Base-by-base conservation (phyloP, 2,888 invertebrate species). In the Megaustenia siamemsis region DNA sequence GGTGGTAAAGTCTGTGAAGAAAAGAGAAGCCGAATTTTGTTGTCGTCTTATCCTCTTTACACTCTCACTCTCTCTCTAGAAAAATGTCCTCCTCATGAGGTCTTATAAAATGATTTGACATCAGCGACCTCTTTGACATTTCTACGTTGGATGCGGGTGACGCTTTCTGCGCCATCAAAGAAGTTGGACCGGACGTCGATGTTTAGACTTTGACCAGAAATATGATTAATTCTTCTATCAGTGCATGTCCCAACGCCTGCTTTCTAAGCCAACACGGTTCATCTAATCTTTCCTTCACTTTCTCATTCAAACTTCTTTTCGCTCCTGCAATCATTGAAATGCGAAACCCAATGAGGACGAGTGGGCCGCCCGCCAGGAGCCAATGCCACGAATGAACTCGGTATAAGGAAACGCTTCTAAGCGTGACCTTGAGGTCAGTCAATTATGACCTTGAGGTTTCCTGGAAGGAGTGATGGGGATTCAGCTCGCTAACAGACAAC, bases 371-470 rank as follows among this genome's bases (percentile, higher is more conserved):
- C 45, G 63, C 63, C 43, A 43, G 43, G 43, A 63, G 78, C 40
- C 63, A 8, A 18, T 0, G 32, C 32, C 40, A n/a, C 15, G 49
- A 69, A 81, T 81, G 68, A 81, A 43, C 81, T 69, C 73, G 12
- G 73, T 24, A 75, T 76, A 66, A 32, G 66, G 66, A 82, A 82
- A 82, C 53, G 82, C 76, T 82, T 82, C 82, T 76, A 49, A 40
- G 24, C 32, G 43, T 76, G 82, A 82, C 76, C 82, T 75, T 75
- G 45, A 66, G 82, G 82, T 82, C 76, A 66, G 40, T 49, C 35
- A 32, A 43, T 53, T 75, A 32, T 82, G 82, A 82, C 82, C 82
- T 82, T 82, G 76, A 38, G 82, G 82, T 82, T 82, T 76, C 75
- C 45, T 21, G 66, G 66, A 63, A 76, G 60, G 63, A 35, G 45